Evolutionary conservation across 2,113 vertebrate species (phyloP).

Genomic region (Eulemur rufifrons): DNA sequence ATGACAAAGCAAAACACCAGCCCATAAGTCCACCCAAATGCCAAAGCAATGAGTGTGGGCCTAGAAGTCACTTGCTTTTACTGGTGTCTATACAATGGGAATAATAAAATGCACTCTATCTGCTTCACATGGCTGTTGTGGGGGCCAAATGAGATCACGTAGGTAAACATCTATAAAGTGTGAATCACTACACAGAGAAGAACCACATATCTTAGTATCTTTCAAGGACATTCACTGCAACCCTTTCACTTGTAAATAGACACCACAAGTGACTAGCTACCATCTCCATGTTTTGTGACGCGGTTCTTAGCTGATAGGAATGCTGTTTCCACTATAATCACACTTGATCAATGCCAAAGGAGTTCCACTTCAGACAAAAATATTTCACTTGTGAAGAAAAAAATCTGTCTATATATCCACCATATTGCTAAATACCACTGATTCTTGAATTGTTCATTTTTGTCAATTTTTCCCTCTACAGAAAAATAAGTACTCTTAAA

Average conservation of each 20-base stretch:
- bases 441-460: not conserved
- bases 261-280: not conserved
- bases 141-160: not conserved
- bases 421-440: not conserved
- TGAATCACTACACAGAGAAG: not conserved
- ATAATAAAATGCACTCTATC: not conserved
- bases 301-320: not conserved
- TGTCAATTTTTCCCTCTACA: not conserved
- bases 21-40: not conserved
- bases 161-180: not conserved
- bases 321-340: not conserved
- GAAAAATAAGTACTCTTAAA: not conserved
- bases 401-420: not conserved
- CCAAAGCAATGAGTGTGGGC: not conserved
- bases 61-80: not conserved
- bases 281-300: not conserved
- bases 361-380: not conserved
- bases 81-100: fast-evolving
- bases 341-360: not conserved
- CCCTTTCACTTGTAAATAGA: not conserved
- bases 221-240: not conserved
- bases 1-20: not conserved
- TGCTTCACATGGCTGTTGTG: not conserved
- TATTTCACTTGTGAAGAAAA: not conserved
- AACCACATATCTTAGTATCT: not conserved